phyloP scores from a whole-genome alignment of 2,113 vertebrate species.

The Limanda limanda region DNA sequence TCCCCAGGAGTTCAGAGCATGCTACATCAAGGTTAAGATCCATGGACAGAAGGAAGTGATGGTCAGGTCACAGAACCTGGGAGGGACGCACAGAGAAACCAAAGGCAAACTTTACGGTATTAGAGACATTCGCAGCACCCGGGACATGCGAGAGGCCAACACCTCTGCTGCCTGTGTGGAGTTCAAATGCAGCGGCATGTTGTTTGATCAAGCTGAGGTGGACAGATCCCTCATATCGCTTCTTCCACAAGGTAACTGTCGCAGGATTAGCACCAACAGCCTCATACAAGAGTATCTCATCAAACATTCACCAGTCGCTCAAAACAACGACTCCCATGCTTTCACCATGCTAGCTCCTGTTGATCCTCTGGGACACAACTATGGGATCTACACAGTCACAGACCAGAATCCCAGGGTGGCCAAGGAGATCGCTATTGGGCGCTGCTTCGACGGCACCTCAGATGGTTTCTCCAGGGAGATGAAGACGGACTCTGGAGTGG shows the following conservation, averaged over 20 bases:
- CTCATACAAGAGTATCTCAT: constrained; percentile 91
- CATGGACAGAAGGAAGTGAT: constrained; percentile 92
- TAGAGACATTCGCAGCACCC: constrained; percentile 93
- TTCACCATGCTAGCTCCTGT: constrained; percentile 94
- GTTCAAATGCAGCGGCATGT: constrained; percentile 97
- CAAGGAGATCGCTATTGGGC: constrained; percentile 97
- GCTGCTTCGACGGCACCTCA: constrained; percentile 96
- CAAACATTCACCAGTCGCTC: constrained; percentile 87
- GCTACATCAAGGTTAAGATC: constrained; percentile 93
- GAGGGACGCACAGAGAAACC: constrained; percentile 89
- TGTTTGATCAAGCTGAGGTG: constrained; percentile 90
- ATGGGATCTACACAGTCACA: constrained; percentile 97
- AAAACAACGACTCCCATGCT: constrained; percentile 82
- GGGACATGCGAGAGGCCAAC: constrained; percentile 79
- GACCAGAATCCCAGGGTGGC: constrained; percentile 95
- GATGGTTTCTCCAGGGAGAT: constrained; percentile 96
- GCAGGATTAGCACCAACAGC: constrained; percentile 81
- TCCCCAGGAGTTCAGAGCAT: constrained; percentile 97
- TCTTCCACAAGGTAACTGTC: constrained; percentile 91
- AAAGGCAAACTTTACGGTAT: constrained; percentile 91
- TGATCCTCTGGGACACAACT: constrained; percentile 97
- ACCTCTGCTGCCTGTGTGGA: constrained; percentile 92
- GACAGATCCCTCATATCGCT: constrained; percentile 91
- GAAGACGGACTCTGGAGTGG: constrained; percentile 87
- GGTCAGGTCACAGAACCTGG: constrained; percentile 89